Evolutionary conservation across 2,113 vertebrate species (phyloP).

Genomic region (Syrrhaptes paradoxus): DNA sequence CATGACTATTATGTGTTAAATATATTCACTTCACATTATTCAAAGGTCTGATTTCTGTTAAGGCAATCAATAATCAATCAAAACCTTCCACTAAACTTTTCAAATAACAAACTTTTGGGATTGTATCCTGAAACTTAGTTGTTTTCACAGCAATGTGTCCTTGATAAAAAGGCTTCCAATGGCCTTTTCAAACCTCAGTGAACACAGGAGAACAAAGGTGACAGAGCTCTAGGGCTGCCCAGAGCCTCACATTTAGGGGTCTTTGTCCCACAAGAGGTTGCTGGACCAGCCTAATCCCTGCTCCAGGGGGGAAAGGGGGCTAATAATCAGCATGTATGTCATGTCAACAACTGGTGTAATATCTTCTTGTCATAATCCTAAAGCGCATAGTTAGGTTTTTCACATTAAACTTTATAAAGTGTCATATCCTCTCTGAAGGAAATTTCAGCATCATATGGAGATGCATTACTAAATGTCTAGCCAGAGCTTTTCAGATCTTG

Average conservation of each 20-base stretch:
- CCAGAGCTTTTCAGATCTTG: background rate
- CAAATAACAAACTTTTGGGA: background rate
- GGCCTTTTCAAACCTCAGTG: background rate
- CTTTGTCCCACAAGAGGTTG: background rate
- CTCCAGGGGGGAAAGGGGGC: background rate
- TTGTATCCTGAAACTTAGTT: background rate
- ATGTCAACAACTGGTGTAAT: background rate
- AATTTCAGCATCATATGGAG: background rate
- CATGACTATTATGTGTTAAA: background rate
- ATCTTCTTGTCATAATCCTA: background rate
- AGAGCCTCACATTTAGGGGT: background rate
- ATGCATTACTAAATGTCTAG: background rate
- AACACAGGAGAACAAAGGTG: rapidly evolving
- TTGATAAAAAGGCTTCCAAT: background rate
- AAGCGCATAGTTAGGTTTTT: background rate
- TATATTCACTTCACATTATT: background rate
- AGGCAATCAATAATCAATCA: background rate
- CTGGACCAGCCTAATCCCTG: background rate
- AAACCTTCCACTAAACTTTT: background rate
- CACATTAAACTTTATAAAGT: background rate
- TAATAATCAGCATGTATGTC: background rate
- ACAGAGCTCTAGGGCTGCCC: background rate
- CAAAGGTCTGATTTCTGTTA: background rate
- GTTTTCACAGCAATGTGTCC: background rate
- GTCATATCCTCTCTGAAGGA: background rate